These are phyloP conservation scores for Oxyteleia sp. DNA, from an alignment of 2,888 invertebrate species.

Conservation along the genomic window DNA sequence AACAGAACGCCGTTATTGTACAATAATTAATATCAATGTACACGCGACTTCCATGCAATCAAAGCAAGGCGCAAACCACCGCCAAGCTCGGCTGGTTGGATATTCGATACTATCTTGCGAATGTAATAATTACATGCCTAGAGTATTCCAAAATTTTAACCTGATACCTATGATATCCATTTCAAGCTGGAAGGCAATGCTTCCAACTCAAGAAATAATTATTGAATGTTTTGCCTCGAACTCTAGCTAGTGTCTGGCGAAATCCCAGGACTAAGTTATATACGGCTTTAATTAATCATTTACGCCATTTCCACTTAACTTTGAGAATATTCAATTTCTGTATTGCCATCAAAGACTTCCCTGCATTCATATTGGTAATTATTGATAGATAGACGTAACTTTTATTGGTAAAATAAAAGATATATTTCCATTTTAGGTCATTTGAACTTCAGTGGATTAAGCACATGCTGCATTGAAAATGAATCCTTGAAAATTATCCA, in stretches of 20 bases:
- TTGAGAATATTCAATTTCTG: neutral
- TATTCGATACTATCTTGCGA: slow-evolving; percentile 32
- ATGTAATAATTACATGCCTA: slow-evolving; percentile 26
- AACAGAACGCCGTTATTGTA: slow-evolving; percentile 19
- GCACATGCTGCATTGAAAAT: too few relatives aligned
- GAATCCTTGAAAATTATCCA: too few relatives aligned
- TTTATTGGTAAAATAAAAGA: too few relatives aligned
- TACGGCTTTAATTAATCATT: neutral
- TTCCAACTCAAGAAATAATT: neutral
- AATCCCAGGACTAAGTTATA: neutral
- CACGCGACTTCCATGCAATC: slow-evolving; percentile 16
- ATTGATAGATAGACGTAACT: too few relatives aligned
- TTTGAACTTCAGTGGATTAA: too few relatives aligned
- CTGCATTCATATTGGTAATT: too few relatives aligned
- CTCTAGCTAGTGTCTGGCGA: neutral
- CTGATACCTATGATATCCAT: slow-evolving; percentile 1
- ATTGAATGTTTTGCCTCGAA: neutral
- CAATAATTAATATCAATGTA: slow-evolving; percentile 33
- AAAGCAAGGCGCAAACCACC: slow-evolving; percentile 18
- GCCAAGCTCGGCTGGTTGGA: neutral
- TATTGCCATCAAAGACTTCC: too few relatives aligned
- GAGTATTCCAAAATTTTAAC: slow-evolving; percentile 37
- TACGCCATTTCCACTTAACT: neutral
- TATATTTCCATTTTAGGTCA: too few relatives aligned
- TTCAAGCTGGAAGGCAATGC: neutral